Base-by-base conservation (phyloP, 2,113 vertebrate species). In the Oostethus manadensis region DNA sequence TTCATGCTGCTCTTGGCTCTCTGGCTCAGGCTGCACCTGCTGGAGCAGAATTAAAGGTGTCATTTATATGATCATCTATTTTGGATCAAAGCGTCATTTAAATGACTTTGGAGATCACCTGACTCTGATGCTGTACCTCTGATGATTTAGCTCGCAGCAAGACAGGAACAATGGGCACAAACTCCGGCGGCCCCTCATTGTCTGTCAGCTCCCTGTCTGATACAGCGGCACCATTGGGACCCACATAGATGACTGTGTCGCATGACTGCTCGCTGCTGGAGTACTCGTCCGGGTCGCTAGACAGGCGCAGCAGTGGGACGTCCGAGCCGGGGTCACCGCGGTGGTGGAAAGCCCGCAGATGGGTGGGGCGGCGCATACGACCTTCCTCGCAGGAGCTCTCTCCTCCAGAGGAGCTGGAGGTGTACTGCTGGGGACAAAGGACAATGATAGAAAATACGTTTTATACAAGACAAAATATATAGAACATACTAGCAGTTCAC, bases 231-330 rank as follows among this genome's bases (percentile, higher is more conserved):
- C 97, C 97, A 0, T 95, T 96, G 0, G 96, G 94, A 10, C 95
- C 97, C 4, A 99, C 93, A 0, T 99, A 99, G 87, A 99, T 99
- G 64, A 99, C 96, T 0, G 97, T 99, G 82, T 99, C 97, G 10
- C 97, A 99, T 0, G 97, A 99, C 86, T 99, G 97, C 84, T 99
- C 97, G 0, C 97, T 98, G 90, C 97, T 98, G 42, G 96, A 98
- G 13, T 97, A 97, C 79, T 98, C 97, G 63, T 99, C 97, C 0
- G 93, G 95, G 60, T 99, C 97, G 11, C 92, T 96, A 78, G 94
- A 92, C 38, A 98, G 89, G 63, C 91, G 93, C 18, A 95, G 82
- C 60, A 94, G 58, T 0, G 94, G 90, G 20, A 94, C 92, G 62
- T 96, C 95, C 0, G 95, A 82, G 64, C 98, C 93, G 5, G 86